Evolutionary conservation across 2,888 invertebrate genomes (phyloP).

Genomic region (Limnephilus rhombicus): DNA sequence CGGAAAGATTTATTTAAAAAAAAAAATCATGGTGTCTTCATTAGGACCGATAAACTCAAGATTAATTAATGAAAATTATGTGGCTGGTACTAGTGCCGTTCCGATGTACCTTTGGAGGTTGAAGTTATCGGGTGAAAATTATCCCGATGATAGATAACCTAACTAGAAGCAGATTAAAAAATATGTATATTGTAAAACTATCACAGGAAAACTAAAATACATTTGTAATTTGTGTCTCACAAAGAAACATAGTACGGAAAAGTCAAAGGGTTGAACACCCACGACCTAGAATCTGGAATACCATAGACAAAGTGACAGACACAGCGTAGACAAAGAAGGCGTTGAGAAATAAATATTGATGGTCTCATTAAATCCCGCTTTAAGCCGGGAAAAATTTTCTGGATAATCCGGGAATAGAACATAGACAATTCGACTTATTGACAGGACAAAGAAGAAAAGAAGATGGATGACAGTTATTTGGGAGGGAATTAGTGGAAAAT

Average conservation of each 20-base stretch:
- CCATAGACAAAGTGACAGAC: conserved; percentile 1
- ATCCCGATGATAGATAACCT: background rate
- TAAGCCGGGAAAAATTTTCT: background rate
- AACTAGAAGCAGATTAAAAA: background rate
- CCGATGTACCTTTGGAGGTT: too few species aligned
- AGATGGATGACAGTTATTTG: conserved; percentile 40
- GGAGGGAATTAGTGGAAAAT: conserved; percentile 42
- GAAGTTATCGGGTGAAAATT: too few species aligned
- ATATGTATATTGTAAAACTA: background rate
- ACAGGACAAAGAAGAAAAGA: conserved; percentile 45
- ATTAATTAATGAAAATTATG: background rate
- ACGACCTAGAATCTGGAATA: background rate
- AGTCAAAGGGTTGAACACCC: background rate
- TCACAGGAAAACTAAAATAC: too few species aligned
- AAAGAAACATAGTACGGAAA: background rate
- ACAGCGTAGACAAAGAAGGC: conserved; percentile 47
- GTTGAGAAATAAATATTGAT: conserved; percentile 48
- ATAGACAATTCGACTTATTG: conserved; percentile 45
- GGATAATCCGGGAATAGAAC: conserved; percentile 29
- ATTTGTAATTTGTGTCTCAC: background rate
- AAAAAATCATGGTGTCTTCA: background rate
- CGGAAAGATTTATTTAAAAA: background rate
- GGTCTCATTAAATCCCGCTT: conserved; percentile 29
- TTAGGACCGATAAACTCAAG: background rate
- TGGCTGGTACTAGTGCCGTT: too few species aligned